A percentile compares a stretch with the other conserved stretches of the same genome.
Conservation (phyloP, 2,113 vertebrate genomes). For the Nothocercus nigrocapillus region DNA sequence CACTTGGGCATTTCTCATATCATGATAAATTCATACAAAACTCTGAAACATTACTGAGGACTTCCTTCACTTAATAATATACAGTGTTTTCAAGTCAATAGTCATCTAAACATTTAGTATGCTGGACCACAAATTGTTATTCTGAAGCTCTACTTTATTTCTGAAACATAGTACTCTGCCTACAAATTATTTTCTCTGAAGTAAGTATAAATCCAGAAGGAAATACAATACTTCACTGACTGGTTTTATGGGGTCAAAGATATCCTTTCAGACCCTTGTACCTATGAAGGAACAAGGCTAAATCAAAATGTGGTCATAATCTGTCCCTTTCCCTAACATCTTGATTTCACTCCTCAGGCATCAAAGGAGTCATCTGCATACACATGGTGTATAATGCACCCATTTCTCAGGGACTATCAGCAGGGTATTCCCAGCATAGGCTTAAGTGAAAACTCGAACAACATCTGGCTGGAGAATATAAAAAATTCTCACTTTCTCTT, state of each 20-base stretch:
- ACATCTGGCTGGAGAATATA: not conserved
- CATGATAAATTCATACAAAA: not conserved
- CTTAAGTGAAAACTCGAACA: not conserved
- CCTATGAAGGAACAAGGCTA: not conserved
- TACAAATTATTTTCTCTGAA: not conserved
- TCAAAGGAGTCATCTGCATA: not conserved
- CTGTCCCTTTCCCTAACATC: rapidly evolving
- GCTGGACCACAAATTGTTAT: not conserved
- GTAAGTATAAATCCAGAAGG: not conserved
- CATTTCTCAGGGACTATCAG: rapidly evolving
- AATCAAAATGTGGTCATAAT: not conserved
- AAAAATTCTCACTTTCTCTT: not conserved
- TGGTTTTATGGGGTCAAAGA: not conserved
- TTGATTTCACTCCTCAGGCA: rapidly evolving
- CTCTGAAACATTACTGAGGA: rapidly evolving
- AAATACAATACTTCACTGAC: not conserved
- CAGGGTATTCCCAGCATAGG: not conserved
- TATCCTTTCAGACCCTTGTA: not conserved
- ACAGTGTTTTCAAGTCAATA: not conserved
- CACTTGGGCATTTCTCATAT: not conserved
- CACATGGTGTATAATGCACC: rapidly evolving
- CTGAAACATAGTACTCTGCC: not conserved
- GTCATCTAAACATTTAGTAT: not conserved
- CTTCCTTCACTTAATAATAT: not conserved
- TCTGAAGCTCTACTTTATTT: not conserved